Conservation (phyloP, 2,113 vertebrate genomes). For the Laticauda colubrina region DNA sequence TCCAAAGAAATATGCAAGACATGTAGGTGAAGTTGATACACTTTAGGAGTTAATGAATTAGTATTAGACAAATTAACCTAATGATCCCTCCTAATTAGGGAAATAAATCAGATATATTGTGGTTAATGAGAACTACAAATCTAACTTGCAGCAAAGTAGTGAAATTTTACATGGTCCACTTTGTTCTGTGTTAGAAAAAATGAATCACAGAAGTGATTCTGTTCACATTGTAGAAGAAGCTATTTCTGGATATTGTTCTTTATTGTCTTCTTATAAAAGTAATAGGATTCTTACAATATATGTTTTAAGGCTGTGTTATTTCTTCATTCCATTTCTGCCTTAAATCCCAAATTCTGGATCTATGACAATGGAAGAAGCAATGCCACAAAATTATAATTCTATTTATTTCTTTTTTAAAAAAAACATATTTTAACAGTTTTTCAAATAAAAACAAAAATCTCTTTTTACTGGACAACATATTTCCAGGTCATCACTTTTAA, state of each 20-base stretch:
- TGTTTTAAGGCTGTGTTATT: neutral
- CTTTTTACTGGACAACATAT: no score
- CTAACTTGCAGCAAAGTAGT: neutral
- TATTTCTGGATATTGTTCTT: neutral
- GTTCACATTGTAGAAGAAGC: neutral
- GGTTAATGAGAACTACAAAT: constrained; percentile 13
- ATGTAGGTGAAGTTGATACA: neutral
- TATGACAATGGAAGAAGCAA: neutral
- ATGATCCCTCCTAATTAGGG: neutral
- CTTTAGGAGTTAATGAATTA: constrained; percentile 19
- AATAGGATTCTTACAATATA: neutral
- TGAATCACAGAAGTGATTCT: neutral
- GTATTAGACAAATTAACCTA: constrained; percentile 16
- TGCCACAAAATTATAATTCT: no score
- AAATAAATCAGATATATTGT: neutral
- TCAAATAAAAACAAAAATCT: no score
- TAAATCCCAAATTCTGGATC: neutral
- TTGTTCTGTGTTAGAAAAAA: no score
- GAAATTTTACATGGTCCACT: neutral
- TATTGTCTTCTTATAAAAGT: neutral
- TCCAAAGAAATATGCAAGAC: neutral
- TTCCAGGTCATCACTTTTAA: no score
- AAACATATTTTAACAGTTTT: no score
- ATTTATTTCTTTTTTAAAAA: neutral
- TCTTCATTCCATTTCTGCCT: neutral